Percentiles rank a stretch among this genome's conserved stretches.
Conservation (phyloP, 2,888 invertebrate genomes). For the Tethea ocularis region DNA sequence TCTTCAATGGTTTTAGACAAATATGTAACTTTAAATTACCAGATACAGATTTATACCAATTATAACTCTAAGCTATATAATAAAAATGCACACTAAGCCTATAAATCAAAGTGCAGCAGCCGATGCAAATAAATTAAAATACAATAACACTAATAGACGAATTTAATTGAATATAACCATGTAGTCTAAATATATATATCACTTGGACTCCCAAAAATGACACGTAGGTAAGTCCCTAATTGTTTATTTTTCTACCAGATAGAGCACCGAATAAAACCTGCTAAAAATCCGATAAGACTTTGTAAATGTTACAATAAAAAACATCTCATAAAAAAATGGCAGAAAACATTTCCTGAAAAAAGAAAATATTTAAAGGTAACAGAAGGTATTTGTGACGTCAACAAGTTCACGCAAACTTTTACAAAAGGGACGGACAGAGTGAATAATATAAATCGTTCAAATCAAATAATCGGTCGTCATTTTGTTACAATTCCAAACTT, state of each 20-base stretch:
- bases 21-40: too few relatives aligned
- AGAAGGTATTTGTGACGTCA: constrained; percentile 3
- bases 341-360: neutral
- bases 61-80: too few relatives aligned
- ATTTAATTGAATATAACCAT: too few relatives aligned
- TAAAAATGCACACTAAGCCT: too few relatives aligned
- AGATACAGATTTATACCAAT: too few relatives aligned
- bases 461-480: neutral
- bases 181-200: too few relatives aligned
- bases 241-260: neutral
- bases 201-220: too few relatives aligned
- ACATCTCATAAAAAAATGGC: neutral
- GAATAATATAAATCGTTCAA: constrained; percentile 5
- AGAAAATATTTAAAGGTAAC: neutral
- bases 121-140: too few relatives aligned
- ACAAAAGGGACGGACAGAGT: neutral
- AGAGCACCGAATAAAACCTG: neutral
- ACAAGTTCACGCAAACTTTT: constrained; percentile 7
- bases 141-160: too few relatives aligned
- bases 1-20: too few relatives aligned
- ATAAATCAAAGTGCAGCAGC: too few relatives aligned
- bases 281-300: neutral
- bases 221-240: too few relatives aligned
- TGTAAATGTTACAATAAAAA: neutral
- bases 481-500: constrained; percentile 6